Percentiles rank a stretch among this genome's conserved stretches.
Conservation (phyloP, 2,888 invertebrate species). For the Chrysolina americana region DNA sequence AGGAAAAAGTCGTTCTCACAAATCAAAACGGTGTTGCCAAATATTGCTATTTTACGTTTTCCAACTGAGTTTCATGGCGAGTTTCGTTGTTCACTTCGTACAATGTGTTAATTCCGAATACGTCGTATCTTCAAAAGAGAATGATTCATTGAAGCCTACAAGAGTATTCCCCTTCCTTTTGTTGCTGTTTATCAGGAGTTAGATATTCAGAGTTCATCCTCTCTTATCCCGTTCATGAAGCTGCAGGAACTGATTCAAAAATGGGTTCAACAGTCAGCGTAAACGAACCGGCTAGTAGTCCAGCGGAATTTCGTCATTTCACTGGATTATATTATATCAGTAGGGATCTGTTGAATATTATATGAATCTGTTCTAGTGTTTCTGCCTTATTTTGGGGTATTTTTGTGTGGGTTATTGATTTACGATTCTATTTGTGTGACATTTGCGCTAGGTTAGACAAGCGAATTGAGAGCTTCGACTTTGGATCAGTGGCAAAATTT, state of each 20-base stretch:
- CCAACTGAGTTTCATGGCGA: background rate
- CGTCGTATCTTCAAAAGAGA: slow-evolving; percentile 9
- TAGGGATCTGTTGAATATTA: no score
- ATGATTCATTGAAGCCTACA: slow-evolving; percentile 20
- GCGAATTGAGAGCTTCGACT: no score
- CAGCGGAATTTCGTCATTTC: background rate
- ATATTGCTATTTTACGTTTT: background rate
- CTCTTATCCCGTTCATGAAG: slow-evolving; percentile 44
- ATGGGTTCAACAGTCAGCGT: slow-evolving; percentile 37
- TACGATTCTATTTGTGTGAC: no score
- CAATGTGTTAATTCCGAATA: background rate
- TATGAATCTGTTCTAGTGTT: no score
- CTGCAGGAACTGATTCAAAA: slow-evolving; percentile 42
- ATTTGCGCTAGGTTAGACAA: no score
- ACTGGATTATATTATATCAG: no score
- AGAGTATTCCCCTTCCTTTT: slow-evolving; percentile 6
- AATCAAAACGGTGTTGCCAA: no score
- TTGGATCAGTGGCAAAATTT: no score
- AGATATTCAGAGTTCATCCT: slow-evolving; percentile 58
- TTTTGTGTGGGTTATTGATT: no score
- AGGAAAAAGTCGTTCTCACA: background rate
- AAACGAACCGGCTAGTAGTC: background rate
- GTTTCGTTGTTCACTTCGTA: slow-evolving; percentile 1
- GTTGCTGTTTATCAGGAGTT: slow-evolving; percentile 51
- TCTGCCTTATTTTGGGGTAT: no score